These are phyloP conservation scores for Glossophaga mutica DNA, from an alignment of 2,797 vertebrate genomes.

Conservation along the genomic window DNA sequence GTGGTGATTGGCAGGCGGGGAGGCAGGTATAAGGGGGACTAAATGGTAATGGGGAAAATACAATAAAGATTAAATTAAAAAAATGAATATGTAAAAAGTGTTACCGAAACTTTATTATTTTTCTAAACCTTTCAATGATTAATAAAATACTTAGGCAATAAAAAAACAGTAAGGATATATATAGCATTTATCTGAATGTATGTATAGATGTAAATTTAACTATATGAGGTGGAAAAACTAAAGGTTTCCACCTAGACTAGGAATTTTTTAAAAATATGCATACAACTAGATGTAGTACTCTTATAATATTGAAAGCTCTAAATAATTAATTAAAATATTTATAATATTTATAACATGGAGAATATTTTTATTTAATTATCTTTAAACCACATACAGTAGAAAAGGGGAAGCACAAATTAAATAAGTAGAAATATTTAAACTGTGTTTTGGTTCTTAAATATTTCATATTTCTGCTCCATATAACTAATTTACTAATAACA, in stretches of 20 bases:
- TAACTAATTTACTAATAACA: background rate
- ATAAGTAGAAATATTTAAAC: background rate
- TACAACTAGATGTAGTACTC: background rate
- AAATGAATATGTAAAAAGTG: background rate
- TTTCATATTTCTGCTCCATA: background rate
- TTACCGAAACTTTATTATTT: background rate
- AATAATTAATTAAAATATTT: background rate
- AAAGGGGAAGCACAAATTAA: background rate
- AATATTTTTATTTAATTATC: background rate
- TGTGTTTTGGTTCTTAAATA: slow-evolving; percentile 7
- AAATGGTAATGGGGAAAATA: background rate
- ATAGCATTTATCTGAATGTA: background rate
- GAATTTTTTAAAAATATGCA: background rate
- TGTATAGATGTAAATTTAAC: background rate
- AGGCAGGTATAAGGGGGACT: background rate
- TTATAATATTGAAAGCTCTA: background rate
- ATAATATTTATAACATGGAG: background rate
- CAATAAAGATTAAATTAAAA: background rate
- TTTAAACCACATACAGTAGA: background rate
- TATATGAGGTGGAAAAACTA: background rate
- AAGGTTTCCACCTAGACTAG: background rate
- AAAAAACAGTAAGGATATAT: background rate
- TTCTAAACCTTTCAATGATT: background rate
- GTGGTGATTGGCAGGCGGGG: background rate
- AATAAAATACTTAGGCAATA: background rate